Evolutionary conservation across 2,888 invertebrate species (phyloP).

Genomic region (Didymodactylos carnosus): DNA sequence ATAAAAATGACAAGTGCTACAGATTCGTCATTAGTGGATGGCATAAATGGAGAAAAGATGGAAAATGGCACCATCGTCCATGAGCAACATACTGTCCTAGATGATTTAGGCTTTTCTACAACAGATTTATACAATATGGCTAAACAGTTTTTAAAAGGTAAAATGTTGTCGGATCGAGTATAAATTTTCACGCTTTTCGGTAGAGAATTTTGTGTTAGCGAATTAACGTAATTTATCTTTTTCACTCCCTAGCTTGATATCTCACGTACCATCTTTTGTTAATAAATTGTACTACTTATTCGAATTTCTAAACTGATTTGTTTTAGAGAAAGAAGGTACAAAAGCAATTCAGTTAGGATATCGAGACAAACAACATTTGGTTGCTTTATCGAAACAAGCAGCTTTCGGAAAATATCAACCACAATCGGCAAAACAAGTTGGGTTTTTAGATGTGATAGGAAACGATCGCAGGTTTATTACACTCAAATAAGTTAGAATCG

Average conservation of each 20-base stretch:
- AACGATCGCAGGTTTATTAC: conserved; percentile 52
- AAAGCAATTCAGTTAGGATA: conserved; percentile 83
- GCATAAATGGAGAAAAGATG: no score
- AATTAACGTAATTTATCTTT: no score
- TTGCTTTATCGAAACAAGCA: conserved; percentile 77
- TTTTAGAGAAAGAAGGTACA: conserved; percentile 70
- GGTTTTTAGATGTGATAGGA: conserved; percentile 82
- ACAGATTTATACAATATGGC: conserved; percentile 1
- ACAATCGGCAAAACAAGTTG: conserved; percentile 49
- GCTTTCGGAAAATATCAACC: conserved; percentile 51
- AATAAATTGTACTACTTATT: not conserved
- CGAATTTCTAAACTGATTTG: conserved; percentile 15
- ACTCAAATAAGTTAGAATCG: not conserved
- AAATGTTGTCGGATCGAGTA: not conserved
- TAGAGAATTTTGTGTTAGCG: no score
- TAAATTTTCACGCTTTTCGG: not conserved
- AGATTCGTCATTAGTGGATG: no score
- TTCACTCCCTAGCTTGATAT: not conserved
- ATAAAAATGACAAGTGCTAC: no score
- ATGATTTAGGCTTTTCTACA: not conserved
- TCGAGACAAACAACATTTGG: conserved; percentile 68
- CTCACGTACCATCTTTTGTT: not conserved
- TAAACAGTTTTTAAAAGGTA: conserved; percentile 6
- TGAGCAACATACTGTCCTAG: no score
- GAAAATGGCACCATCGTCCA: no score